These are phyloP conservation scores for Scomber japonicus DNA, from an alignment of 2,113 vertebrate species.

Conservation along the genomic window DNA sequence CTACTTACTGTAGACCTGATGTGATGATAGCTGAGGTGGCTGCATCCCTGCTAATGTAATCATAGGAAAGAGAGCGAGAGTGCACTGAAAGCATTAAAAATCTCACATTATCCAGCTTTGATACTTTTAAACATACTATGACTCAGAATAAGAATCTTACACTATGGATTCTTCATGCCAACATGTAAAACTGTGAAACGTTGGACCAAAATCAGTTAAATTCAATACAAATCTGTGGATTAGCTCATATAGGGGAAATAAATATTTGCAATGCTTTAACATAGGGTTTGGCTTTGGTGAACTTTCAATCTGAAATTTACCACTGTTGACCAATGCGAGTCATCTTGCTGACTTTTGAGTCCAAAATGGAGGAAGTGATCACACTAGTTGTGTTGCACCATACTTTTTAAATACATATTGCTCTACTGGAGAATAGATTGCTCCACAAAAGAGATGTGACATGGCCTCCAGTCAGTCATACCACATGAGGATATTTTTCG, in stretches of 20 bases:
- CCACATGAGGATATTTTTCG: too few relatives aligned
- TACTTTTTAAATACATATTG: not conserved
- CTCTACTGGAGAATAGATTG: not conserved
- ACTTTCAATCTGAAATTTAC: not conserved
- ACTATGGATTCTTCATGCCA: constrained; percentile 2
- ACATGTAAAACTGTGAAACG: not conserved
- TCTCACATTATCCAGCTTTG: constrained; percentile 26
- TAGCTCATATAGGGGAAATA: not conserved
- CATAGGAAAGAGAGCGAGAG: constrained; percentile 31
- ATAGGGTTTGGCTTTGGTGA: not conserved
- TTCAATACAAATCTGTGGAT: not conserved
- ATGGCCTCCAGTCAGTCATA: not conserved
- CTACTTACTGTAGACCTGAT: constrained; percentile 55
- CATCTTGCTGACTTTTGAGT: not conserved
- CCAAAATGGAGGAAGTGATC: not conserved
- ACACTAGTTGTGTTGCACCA: not conserved
- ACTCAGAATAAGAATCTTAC: not conserved
- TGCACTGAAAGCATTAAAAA: constrained; percentile 29
- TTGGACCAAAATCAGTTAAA: not conserved
- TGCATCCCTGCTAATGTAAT: constrained; percentile 43
- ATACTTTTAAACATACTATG: constrained; percentile 3
- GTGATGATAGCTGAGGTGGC: constrained; percentile 54
- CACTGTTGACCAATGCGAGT: not conserved
- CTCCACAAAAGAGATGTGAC: not conserved
- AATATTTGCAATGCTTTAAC: not conserved